phyloP scores from a whole-genome alignment of 2,888 invertebrate species.

The Helobdella robusta region DNA sequence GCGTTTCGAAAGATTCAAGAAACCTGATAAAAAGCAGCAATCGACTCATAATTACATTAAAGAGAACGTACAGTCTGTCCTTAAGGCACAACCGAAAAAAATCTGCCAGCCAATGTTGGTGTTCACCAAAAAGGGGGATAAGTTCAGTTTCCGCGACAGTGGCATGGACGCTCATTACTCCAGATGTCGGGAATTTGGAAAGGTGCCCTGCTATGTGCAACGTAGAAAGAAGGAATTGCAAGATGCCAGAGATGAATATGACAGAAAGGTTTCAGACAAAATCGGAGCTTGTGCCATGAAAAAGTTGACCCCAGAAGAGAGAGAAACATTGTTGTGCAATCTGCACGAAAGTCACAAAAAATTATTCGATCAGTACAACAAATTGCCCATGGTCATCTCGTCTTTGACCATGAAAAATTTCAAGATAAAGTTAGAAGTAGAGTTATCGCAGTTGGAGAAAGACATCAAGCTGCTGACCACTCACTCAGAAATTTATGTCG shows the following conservation, averaged over 20 bases:
- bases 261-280: constrained; percentile 13
- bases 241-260: neutral
- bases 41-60: constrained; percentile 9
- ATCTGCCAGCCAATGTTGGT: neutral
- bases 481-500: constrained; percentile 18
- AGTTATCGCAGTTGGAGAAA: constrained; percentile 15
- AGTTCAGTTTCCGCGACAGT: neutral
- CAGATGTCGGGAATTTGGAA: constrained; percentile 11
- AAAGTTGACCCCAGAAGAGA: constrained; percentile 18
- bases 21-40: neutral
- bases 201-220: constrained; percentile 7
- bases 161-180: constrained; percentile 13
- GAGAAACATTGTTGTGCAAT: constrained; percentile 13
- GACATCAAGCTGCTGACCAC: constrained; percentile 16
- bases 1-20: neutral
- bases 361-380: constrained; percentile 6
- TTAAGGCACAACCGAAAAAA: neutral
- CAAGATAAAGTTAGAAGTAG: neutral
- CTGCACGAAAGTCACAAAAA: constrained; percentile 15
- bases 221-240: neutral
- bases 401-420: neutral
- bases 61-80: neutral
- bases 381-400: constrained; percentile 8
- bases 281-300: constrained; percentile 15
- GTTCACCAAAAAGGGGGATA: constrained; percentile 17